Percentiles rank a stretch among this genome's conserved stretches.
These are phyloP conservation scores for Myotis daubentonii DNA, from an alignment of 2,797 vertebrate species.

Conservation along the genomic window DNA sequence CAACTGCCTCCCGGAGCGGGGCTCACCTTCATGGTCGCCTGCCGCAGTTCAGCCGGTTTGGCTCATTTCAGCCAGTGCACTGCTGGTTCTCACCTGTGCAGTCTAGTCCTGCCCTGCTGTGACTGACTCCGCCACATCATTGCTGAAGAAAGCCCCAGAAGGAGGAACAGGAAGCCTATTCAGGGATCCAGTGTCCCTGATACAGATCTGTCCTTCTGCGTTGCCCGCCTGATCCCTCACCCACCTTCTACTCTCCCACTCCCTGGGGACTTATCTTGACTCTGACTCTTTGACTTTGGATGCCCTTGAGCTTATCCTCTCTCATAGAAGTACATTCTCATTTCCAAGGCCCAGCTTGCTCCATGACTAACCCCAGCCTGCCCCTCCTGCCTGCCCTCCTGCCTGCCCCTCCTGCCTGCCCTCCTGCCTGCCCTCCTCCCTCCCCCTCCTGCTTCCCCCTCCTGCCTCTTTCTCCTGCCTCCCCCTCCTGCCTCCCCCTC, in stretches of 20 bases:
- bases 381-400: not conserved
- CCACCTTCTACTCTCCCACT: slow-evolving; percentile 17
- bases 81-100: not conserved
- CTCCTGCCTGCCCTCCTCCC: not conserved
- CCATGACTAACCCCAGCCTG: not conserved
- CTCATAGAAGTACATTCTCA: not conserved
- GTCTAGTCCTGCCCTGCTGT: not conserved
- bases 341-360: not conserved
- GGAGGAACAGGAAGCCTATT: slow-evolving; percentile 62
- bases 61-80: not conserved
- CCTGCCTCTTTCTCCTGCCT: too few relatives aligned
- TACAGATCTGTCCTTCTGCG: slow-evolving; percentile 42
- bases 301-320: slow-evolving; percentile 31
- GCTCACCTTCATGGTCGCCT: not conserved
- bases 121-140: not conserved
- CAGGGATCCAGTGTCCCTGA: slow-evolving; percentile 59
- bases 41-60: not conserved
- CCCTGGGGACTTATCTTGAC: not conserved
- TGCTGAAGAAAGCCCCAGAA: slow-evolving; percentile 52
- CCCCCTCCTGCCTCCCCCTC: too few relatives aligned
- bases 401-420: not conserved
- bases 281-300: slow-evolving; percentile 41
- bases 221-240: not conserved
- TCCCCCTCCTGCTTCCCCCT: too few relatives aligned
- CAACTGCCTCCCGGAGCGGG: not conserved